Conservation (phyloP, 2,888 invertebrate species). For the Nymphalis c-album region DNA sequence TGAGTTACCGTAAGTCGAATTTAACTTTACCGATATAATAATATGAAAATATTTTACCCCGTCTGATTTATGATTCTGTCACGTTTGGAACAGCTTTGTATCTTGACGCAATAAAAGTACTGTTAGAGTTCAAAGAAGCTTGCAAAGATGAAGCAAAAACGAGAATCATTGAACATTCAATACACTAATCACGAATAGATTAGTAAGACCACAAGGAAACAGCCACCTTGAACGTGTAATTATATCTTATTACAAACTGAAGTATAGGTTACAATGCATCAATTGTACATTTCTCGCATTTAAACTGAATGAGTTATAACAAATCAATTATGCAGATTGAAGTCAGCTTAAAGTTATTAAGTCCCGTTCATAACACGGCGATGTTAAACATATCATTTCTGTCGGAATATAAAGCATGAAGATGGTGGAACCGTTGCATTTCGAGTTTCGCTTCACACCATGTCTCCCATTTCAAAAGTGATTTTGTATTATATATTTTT, state of each 20-base stretch:
- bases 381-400: constrained; percentile 54
- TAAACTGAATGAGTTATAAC: not conserved
- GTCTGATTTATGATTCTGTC: not conserved
- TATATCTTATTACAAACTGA: constrained; percentile 1
- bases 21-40: not conserved
- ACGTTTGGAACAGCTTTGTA: not conserved
- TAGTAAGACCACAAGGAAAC: not conserved
- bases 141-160: constrained; percentile 18
- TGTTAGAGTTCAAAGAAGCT: constrained; percentile 39
- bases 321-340: constrained; percentile 1
- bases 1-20: too few relatives aligned
- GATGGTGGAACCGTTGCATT: constrained; percentile 56
- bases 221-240: not conserved
- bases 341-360: constrained; percentile 12
- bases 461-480: constrained; percentile 47
- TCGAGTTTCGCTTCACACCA: constrained; percentile 48
- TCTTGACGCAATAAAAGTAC: constrained; percentile 40
- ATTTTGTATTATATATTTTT: constrained; percentile 42
- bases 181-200: not conserved
- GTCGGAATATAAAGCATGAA: constrained; percentile 61
- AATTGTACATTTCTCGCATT: not conserved
- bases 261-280: constrained; percentile 1
- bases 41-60: not conserved
- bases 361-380: constrained; percentile 16
- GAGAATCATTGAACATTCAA: constrained; percentile 2